A percentile compares a stretch with the other conserved stretches of the same genome.
These are phyloP conservation scores for Diorhabda sublineata DNA, from an alignment of 1,140 invertebrate species.

Conservation along the genomic window DNA sequence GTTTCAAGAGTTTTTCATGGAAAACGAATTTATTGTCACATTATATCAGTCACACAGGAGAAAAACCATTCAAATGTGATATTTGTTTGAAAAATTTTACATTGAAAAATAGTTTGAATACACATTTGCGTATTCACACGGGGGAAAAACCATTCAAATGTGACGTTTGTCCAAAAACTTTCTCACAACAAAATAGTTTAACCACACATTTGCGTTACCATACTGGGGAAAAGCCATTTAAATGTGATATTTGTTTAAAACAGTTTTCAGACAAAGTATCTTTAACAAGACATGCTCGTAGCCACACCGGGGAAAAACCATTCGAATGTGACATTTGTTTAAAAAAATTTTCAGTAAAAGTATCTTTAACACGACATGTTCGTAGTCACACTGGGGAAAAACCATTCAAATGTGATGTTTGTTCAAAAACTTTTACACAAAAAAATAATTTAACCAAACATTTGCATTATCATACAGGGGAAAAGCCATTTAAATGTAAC, in stretches of 20 bases:
- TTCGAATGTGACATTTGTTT: not conserved
- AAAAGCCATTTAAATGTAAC: too few species aligned
- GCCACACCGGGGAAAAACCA: not conserved
- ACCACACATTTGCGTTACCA: not conserved
- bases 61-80: too few species aligned
- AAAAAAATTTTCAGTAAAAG: constrained; percentile 34
- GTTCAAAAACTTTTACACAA: constrained; percentile 36
- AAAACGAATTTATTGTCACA: too few species aligned
- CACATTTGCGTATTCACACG: not conserved
- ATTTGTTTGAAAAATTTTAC: too few species aligned
- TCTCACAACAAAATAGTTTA: not conserved
- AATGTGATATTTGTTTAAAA: not conserved
- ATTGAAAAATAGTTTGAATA: too few species aligned
- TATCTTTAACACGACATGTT: not conserved
- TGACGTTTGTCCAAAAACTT: not conserved
- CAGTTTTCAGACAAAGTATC: not conserved
- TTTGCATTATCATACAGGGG: constrained; percentile 40
- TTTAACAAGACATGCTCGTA: not conserved
- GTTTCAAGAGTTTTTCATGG: not conserved
- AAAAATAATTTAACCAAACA: constrained; percentile 33
- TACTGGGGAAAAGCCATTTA: not conserved
- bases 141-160: not conserved
- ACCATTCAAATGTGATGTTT: constrained; percentile 33
- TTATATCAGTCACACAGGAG: too few species aligned
- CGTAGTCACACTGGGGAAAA: not conserved